phyloP scores from a whole-genome alignment of 2,888 invertebrate genomes.

The Mechanitis mazaeus region DNA sequence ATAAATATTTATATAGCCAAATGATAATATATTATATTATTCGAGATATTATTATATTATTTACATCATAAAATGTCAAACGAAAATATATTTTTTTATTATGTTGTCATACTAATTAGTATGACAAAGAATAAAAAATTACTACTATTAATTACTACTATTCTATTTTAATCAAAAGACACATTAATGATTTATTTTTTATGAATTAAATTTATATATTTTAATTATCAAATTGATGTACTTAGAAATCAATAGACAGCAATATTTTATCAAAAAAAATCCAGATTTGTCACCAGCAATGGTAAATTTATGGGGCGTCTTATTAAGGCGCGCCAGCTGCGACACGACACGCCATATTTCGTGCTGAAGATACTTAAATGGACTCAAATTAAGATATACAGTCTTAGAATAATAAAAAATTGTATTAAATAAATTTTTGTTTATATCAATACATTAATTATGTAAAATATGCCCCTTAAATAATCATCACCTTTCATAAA shows the following conservation, averaged over 20 bases:
- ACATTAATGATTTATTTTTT: no score
- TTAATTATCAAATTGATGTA: neutral
- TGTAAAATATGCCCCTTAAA: no score
- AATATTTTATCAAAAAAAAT: conserved; percentile 20
- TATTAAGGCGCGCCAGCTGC: conserved; percentile 30
- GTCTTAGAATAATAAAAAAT: neutral
- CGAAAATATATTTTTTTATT: no score
- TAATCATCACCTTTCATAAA: no score
- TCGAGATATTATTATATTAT: no score
- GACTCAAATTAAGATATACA: conserved; percentile 45
- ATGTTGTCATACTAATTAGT: no score
- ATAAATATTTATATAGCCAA: no score
- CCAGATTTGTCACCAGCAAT: conserved; percentile 31
- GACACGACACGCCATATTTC: conserved; percentile 56
- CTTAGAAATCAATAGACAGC: conserved; percentile 14
- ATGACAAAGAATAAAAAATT: no score
- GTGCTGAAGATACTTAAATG: conserved; percentile 57
- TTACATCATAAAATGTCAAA: no score
- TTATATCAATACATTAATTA: conserved; percentile 4
- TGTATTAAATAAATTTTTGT: neutral
- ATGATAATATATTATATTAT: no score
- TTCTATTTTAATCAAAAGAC: no score
- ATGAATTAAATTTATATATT: neutral
- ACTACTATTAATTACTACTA: no score
- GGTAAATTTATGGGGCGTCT: conserved; percentile 27